Conservation (phyloP, 2,113 vertebrate species). For the Empidonax alnorum region DNA sequence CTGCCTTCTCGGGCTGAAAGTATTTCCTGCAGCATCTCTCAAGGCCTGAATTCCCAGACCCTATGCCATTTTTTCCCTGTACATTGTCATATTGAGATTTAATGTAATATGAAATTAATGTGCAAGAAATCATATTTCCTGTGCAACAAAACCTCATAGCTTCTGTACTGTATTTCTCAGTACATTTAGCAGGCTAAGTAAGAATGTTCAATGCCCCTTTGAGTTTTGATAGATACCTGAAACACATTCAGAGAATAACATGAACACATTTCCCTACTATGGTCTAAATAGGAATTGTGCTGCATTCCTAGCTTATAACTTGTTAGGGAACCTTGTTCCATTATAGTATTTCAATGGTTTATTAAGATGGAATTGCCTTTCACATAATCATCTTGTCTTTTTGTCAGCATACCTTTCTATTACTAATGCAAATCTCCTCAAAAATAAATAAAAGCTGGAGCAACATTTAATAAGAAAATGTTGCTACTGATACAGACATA, state of each 20-base stretch:
- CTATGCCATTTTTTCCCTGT: rapidly evolving
- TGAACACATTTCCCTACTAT: rapidly evolving
- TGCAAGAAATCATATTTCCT: neutral
- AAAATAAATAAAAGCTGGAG: neutral
- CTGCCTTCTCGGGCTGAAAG: neutral
- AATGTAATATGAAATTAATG: neutral
- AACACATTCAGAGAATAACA: neutral
- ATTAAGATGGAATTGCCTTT: neutral
- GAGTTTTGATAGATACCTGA: neutral
- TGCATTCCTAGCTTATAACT: neutral
- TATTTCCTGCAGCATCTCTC: neutral
- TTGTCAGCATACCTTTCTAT: neutral
- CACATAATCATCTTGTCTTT: neutral
- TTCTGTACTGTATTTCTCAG: neutral
- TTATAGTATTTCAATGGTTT: neutral
- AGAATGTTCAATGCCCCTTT: neutral
- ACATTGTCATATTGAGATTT: neutral
- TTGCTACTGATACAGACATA: neutral
- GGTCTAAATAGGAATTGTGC: neutral
- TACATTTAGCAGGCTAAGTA: neutral
- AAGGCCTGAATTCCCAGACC: neutral
- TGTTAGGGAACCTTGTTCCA: neutral
- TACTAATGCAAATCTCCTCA: neutral
- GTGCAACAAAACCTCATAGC: neutral
- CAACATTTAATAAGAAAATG: neutral